Conservation (phyloP, 2,797 vertebrate species). For the Rhincodon typus region DNA sequence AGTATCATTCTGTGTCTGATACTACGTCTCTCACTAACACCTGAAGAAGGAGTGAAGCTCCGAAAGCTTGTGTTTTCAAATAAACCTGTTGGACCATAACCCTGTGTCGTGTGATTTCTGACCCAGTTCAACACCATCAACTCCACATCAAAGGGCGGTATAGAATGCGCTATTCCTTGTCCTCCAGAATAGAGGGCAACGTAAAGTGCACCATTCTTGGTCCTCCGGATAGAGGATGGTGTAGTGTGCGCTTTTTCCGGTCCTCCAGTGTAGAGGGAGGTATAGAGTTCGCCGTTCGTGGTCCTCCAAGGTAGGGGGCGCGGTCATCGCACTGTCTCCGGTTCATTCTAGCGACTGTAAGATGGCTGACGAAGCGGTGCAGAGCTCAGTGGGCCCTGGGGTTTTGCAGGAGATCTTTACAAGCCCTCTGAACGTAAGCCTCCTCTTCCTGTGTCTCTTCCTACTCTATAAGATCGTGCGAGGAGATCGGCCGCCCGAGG, state of each 20-base stretch:
- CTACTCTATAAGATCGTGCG: constrained; percentile 84
- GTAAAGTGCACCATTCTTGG: neutral
- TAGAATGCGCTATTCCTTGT: neutral
- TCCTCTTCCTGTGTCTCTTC: constrained; percentile 81
- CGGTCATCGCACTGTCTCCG: neutral
- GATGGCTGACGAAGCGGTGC: constrained; percentile 65
- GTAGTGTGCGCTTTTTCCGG: neutral
- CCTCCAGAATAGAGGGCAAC: neutral
- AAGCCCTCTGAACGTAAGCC: constrained; percentile 79
- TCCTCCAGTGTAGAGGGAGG: neutral
- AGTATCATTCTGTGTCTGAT: no score
- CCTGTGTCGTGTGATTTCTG: no score
- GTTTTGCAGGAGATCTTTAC: constrained; percentile 81
- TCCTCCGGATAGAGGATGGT: neutral
- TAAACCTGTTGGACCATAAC: no score
- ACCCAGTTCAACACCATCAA: no score
- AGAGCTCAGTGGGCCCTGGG: constrained; percentile 48
- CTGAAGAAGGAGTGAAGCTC: no score
- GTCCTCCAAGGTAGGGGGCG: neutral
- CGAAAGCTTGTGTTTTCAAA: no score
- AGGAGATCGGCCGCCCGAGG: constrained; percentile 64
- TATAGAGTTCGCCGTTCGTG: neutral
- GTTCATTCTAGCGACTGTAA: neutral
- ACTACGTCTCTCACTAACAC: no score
- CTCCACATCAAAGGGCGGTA: no score